phyloP scores from a whole-genome alignment of 2,113 vertebrate species.

The Pelusios castaneus region DNA sequence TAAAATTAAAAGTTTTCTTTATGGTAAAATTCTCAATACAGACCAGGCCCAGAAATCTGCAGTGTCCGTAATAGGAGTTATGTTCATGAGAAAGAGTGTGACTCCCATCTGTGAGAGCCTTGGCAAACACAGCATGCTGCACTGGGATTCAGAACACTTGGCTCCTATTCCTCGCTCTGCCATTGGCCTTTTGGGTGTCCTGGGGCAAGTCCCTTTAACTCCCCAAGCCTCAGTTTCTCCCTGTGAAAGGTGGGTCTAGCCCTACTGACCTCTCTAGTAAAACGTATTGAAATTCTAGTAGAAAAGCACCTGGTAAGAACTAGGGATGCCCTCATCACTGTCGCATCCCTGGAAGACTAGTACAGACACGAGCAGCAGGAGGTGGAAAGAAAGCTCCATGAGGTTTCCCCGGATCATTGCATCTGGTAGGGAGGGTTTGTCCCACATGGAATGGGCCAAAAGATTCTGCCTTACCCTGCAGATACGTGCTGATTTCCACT shows the following conservation, averaged over 20 bases:
- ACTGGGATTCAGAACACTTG: not conserved
- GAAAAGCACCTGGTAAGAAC: not conserved
- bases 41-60: not conserved
- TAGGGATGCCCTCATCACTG: not conserved
- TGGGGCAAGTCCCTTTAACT: not conserved
- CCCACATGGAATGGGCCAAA: no score
- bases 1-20: not conserved
- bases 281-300: not conserved
- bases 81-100: not conserved
- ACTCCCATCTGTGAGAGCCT: not conserved
- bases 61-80: not conserved
- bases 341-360: not conserved
- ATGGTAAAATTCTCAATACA: not conserved
- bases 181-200: not conserved
- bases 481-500: no score
- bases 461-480: no score
- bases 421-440: no score
- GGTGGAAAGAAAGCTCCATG: not conserved
- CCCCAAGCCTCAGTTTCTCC: not conserved
- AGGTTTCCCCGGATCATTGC: no score
- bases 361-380: not conserved
- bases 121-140: fast-evolving
- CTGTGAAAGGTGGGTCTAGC: not conserved
- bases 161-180: not conserved
- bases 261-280: not conserved